phyloP scores from a whole-genome alignment of 2,888 invertebrate genomes.

The Mayetiola destructor region DNA sequence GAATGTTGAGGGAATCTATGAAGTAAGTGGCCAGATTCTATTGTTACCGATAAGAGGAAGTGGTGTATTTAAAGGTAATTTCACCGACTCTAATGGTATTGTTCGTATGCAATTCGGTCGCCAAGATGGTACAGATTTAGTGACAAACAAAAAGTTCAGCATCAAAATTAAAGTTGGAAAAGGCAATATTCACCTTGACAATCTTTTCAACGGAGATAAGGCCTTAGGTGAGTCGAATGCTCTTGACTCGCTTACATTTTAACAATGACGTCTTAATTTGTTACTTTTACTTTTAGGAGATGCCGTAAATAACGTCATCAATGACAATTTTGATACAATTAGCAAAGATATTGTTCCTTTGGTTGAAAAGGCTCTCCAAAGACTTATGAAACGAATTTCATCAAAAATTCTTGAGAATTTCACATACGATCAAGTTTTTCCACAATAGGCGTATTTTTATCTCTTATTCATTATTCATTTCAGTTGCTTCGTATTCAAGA shows the following conservation, averaged over 20 bases:
- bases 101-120: conserved; percentile 27
- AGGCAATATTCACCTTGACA: conserved; percentile 37
- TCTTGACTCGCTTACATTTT: neutral
- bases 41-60: conserved; percentile 40
- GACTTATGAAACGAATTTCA: conserved; percentile 35
- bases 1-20: conserved; percentile 38
- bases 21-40: conserved; percentile 39
- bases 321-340: conserved; percentile 40
- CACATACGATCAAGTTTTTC: conserved; percentile 39
- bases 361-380: conserved; percentile 37
- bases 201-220: conserved; percentile 41
- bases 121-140: conserved; percentile 32
- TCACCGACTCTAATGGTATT: conserved; percentile 31
- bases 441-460: conserved; percentile 21
- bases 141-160: conserved; percentile 34
- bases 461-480: neutral
- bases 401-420: conserved; percentile 38
- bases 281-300: conserved; percentile 23
- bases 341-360: conserved; percentile 39
- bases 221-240: conserved; percentile 33
- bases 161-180: conserved; percentile 37
- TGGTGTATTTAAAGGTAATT: conserved; percentile 40
- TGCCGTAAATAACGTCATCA: conserved; percentile 41
- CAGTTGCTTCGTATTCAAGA: neutral
- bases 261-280: neutral